Evolutionary conservation across 2,797 vertebrate genomes (phyloP), one percentile per base, ranked within the genome.

Genomic region (Anguilla anguilla): DNA sequence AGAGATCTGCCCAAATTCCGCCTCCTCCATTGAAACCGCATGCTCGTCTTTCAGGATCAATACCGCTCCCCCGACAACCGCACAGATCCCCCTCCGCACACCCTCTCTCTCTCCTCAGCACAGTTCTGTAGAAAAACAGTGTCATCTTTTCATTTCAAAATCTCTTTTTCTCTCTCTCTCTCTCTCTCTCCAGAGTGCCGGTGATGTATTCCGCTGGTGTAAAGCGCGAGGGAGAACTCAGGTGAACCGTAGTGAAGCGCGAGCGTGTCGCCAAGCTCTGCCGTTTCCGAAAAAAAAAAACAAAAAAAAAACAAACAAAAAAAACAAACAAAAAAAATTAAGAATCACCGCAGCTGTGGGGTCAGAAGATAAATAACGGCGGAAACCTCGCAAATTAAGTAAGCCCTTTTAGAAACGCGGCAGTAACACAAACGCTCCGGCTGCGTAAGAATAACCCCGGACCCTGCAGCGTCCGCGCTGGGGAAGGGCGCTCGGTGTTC

Each of bases 1-100:
- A 9, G 64, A 72, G 46, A 53, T 92, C 89, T 90, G 93, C 91
- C 94, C 92, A 92, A 89, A 89, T 91, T 92, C 91, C 86, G 89
- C 90, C 92, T 91, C 90, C 82, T 88, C 90, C 89, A 17, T 87
- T 86, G 93, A 93, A 88, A 89, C 85, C 1, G 1, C 89, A 88
- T 90, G 89, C 91, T 94, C 90, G 93, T 93, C 92, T 92, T 90
- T 90, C 81, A 35, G 90, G 91, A 95, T 96, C 94, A 61, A 96
- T 95, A 93, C 88, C 53, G 83, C 90, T 90, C 89, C 88, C 86
- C 91, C 92, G 90, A 89, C 91, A 91, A 89, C 88, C 86, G 84
- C 89, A 86, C 82, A 85, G 69, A 35, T 85, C 35, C 35, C 35
- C 35, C 35, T 35, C 35, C 35, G 35, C 35, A 35, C 35, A 35